Conservation (phyloP, 23 tunicate species). For the Ciona savignyi region DNA sequence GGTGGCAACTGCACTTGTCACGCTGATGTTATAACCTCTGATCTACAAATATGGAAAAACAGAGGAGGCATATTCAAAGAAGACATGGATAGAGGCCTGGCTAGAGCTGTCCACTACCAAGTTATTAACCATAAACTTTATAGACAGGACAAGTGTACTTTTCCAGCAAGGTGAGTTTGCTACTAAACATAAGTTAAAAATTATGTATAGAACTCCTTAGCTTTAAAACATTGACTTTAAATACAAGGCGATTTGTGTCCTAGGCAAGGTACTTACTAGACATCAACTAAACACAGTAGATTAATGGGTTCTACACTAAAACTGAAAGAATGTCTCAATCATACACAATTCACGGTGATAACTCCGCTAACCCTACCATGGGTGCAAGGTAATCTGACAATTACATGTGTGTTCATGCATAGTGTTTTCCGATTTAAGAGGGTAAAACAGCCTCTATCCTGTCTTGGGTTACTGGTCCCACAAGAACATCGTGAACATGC, state of each 20-base stretch:
- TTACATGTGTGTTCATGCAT: neutral
- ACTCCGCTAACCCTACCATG: too few species aligned
- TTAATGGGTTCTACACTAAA: too few species aligned
- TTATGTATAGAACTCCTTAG: too few species aligned
- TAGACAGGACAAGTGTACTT: constrained; percentile 57
- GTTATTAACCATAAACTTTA: constrained; percentile 64
- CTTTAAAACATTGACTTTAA: too few species aligned
- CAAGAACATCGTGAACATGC: too few species aligned
- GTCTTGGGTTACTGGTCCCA: too few species aligned
- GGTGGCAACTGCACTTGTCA: constrained; percentile 76
- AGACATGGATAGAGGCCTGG: constrained; percentile 38
- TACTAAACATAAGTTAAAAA: neutral
- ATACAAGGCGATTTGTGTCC: too few species aligned
- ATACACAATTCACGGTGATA: too few species aligned
- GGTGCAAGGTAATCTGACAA: too few species aligned
- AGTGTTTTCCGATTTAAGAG: neutral
- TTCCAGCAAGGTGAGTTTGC: constrained; percentile 46
- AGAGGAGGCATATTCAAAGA: constrained; percentile 56
- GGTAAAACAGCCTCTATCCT: too few species aligned
- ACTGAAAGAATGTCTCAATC: too few species aligned
- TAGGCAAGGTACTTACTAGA: neutral
- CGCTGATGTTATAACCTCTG: constrained; percentile 42
- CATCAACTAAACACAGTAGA: too few species aligned
- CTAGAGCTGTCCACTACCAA: constrained; percentile 63
- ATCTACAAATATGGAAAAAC: constrained; percentile 57